Base-by-base conservation (phyloP, 2,888 invertebrate genomes). In the Tryphoninae sp. region DNA sequence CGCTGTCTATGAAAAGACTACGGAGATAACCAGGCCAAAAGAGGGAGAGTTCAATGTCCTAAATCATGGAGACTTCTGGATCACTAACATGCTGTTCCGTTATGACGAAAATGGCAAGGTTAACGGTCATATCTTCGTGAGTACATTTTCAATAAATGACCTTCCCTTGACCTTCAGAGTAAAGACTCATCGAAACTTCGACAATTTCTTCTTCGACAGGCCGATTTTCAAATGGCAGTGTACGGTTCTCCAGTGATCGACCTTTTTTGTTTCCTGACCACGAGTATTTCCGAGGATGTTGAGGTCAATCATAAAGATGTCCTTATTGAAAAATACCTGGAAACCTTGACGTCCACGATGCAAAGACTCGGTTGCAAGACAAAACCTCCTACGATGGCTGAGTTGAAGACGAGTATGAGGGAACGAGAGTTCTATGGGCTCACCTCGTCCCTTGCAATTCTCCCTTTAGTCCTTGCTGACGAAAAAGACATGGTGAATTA, bases 221-320 rank as follows among this genome's bases (percentile, higher is more conserved):
- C 93, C 71, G 93, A 93, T 85, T 93, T 92, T 78, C 93, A 93
- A 90, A 73, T 92, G 82, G 88, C 90, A 64, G 73, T 88, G 55
- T 93, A 91, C 82, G 86, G 89, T 4, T 91, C 92, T 40, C 93
- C 93, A 16, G 92, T 91, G 1, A 81, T 92, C 40, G 93, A 93
- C 87, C 85, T 93, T n/a, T 92, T 88, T 68, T 93, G 93, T 82
- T 93, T 93, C 81, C 86, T 92, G 19, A 89, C 89, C 8, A 92
- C 92, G 0, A 93, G 92, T 65, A 65, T 86, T 9, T 65, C 74
- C 19, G 82, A 84, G 3, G 84, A 87, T 0, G 81, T 88, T 6
- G 76, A 82, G 6, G 26, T 83, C 0, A 78, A 86, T 6, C 71
- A 85, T 23, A 84, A 22, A 26, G 82, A 87, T 0, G 0, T n/a